phyloP scores from a whole-genome alignment of 2,113 vertebrate species.

The Eptatretus burgeri region DNA sequence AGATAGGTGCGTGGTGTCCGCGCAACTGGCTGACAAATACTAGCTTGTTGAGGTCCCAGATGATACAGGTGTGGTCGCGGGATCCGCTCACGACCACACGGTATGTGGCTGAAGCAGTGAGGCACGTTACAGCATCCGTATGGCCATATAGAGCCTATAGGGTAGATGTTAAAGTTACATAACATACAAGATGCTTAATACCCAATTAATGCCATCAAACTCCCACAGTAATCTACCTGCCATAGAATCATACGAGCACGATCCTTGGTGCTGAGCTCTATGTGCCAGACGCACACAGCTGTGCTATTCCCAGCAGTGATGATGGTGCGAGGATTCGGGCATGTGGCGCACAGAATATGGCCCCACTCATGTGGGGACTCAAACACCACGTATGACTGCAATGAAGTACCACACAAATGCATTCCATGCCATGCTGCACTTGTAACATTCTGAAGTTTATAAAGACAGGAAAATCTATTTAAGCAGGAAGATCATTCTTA shows the following conservation, averaged over 20 bases:
- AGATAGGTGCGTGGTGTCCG: conserved; percentile 67
- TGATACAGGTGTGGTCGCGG: conserved; percentile 78
- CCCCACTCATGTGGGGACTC: conserved; percentile 88
- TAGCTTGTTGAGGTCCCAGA: conserved; percentile 90
- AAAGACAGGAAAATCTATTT: no score
- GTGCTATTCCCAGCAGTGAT: conserved; percentile 76
- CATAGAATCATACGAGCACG: conserved; percentile 60
- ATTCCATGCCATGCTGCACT: no score
- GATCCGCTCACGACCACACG: conserved; percentile 87
- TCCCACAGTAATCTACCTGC: conserved; percentile 29
- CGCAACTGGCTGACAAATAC: conserved; percentile 76
- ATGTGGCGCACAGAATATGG: conserved; percentile 72
- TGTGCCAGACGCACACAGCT: conserved; percentile 63
- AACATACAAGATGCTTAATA: no score
- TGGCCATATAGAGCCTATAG: conserved; percentile 65
- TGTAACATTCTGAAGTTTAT: no score
- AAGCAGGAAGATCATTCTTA: no score
- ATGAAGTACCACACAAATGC: neutral
- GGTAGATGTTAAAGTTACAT: conserved; percentile 2
- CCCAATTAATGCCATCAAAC: no score
- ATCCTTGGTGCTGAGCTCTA: conserved; percentile 67
- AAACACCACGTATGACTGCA: conserved; percentile 32
- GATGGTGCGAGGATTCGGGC: conserved; percentile 64
- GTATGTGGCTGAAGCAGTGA: conserved; percentile 59
- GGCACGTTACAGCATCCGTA: conserved; percentile 61